These are phyloP conservation scores for Rhinopomastus cyanomelas DNA, from an alignment of 2,113 vertebrate species.

Conservation along the genomic window DNA sequence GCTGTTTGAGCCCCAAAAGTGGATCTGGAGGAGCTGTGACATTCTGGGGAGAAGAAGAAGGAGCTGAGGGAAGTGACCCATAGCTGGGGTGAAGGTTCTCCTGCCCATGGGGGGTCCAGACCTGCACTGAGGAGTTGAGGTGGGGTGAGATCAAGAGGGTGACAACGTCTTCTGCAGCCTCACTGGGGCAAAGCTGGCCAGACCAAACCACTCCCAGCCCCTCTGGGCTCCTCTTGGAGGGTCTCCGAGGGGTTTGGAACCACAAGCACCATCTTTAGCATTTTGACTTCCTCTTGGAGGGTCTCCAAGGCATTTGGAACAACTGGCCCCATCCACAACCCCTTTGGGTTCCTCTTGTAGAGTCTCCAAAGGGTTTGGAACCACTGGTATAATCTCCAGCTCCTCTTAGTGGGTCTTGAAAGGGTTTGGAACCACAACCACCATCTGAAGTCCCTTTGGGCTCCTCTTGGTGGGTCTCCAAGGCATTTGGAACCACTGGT, in stretches of 20 bases:
- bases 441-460: background rate
- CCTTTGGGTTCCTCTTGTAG: background rate
- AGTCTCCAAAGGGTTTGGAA: background rate
- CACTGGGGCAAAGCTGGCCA: background rate
- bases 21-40: no score
- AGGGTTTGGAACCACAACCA: background rate
- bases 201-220: background rate
- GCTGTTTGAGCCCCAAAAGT: no score
- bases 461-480: background rate
- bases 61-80: background rate
- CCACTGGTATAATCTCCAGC: no score
- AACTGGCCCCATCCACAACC: rapidly evolving
- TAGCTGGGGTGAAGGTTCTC: no score
- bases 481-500: background rate
- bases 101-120: no score
- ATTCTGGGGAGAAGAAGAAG: no score
- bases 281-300: background rate
- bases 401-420: background rate
- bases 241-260: background rate
- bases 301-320: background rate
- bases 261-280: rapidly evolving
- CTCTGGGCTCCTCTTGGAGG: background rate
- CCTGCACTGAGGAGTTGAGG: background rate
- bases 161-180: no score
- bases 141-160: rapidly evolving